These are phyloP conservation scores for Harpalus rufipes DNA, from an alignment of 2,888 invertebrate species.

Conservation along the genomic window DNA sequence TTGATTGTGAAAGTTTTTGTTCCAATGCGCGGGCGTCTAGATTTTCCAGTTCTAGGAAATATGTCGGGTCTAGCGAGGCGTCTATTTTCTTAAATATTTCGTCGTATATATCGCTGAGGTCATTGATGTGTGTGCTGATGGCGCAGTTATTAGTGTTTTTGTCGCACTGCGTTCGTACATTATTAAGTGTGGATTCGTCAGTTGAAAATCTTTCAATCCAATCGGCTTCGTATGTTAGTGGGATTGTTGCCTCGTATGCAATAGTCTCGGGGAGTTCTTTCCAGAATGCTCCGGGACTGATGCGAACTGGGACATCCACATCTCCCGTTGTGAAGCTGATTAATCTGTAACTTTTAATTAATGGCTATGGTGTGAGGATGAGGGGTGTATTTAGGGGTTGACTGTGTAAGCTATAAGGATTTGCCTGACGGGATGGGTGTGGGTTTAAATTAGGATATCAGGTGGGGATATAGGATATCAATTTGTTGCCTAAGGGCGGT, in stretches of 20 bases:
- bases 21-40: no score
- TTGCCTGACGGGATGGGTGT: no score
- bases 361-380: background rate
- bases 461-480: no score
- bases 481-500: no score
- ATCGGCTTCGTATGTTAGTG: slow-evolving; percentile 49
- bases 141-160: background rate
- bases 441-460: no score
- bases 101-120: background rate
- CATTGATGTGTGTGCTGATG: background rate
- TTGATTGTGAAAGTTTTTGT: background rate
- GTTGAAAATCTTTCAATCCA: background rate
- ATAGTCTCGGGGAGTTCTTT: slow-evolving; percentile 48
- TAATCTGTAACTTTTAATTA: background rate
- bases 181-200: background rate
- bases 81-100: background rate
- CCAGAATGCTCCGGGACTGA: slow-evolving; percentile 55
- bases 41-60: no score
- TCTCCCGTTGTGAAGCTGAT: background rate
- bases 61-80: no score
- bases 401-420: no score
- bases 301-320: background rate
- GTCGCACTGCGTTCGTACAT: background rate
- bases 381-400: no score
- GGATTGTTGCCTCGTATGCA: slow-evolving; percentile 60